Base-by-base conservation (phyloP, 2,888 invertebrate species). In the Anodontia alba region DNA sequence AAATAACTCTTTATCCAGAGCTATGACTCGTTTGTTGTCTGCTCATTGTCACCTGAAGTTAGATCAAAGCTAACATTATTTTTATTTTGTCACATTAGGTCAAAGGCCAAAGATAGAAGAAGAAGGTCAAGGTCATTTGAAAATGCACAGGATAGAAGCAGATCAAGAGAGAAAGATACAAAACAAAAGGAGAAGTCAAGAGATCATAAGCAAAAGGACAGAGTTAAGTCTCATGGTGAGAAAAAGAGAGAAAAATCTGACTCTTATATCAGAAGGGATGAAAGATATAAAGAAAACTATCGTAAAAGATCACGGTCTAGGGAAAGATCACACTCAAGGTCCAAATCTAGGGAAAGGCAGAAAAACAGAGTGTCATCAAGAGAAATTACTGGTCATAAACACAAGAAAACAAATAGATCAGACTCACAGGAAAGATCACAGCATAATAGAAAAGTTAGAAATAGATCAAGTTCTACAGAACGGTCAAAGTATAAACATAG, bases 231-330 rank as follows among this genome's bases (percentile, higher is more conserved):
- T 17, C 31, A 62, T 20, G 12, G 33, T 12, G 62, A 62, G 2
- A 62, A 62, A 62, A 23, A 33, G 62, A 33, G 17, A 20, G 20
- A 33, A 17, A 17, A 62, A 29, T 42, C 36, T 33, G 46, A 42
- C 57, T 68, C 36, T 8, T 12, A 38, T 38, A 12, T 74, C 36
- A 43, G 73, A 46, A 3, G 23, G 1, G 42, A 69, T 12, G 29
- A 69, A 26, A 46, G 36, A 29, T 26, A 67, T 5, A 67, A 42
- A 36, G 23, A 36, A 2, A n/a, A 31, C 29, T 10, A 36, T 20
- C 10, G 57, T 36, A 26, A 76, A 10, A 84, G 78, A 51, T 87
- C 83, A 76, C 54, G 76, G 73, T 86, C 88, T 46, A 33, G 46
- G 67, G 38, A 38, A 62, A 70, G 33, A 78, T 70, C 26, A 62